Evolutionary conservation across 2,888 invertebrate species (phyloP), one percentile per base, ranked within the genome.

Genomic region (Palloptera scutellata): DNA sequence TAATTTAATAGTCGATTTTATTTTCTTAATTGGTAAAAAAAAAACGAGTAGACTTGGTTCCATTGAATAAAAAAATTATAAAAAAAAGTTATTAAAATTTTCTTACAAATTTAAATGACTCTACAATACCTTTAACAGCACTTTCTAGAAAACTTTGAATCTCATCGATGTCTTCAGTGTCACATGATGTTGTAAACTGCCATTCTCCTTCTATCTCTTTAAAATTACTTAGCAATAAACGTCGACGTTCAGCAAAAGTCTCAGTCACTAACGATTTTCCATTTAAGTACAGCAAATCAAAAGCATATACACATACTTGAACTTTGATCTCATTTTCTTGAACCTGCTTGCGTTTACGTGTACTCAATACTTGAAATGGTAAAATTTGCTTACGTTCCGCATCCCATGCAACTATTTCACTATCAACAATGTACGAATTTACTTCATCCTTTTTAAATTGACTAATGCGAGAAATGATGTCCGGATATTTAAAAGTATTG

Each of bases 361-460:
- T 98, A 73, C 95, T 95, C 13, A 99, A 87, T 11, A 97, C 88
- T 87, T 99, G 99, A 87, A 99, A 99, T 1, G 99, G 98, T 73
- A 97, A 87, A 77, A 99, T 98, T 81, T 92, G 92, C 79, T 95
- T 90, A 51, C 91, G 91, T 74, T 90, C 92, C 1, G 87, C 86
- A 86, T 99, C 98, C 92, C 96, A 98, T 0, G 98, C 99, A 1
- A 99, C 99, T 5, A 96, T 96, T 87, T 99, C 99, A 72, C 96
- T 92, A 86, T 99, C 99, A 68, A 98, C 86, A 77, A 99, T 94
- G 83, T 95, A 98, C 43, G 93, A 94, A 57, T 86, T 86, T 0
- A 96, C 93, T 9, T 17, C 53, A 0, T 84, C 84, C 66, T 84
- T 86, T 73, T 89, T 85, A 61, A 91, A 87, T 30, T 86, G 79